phyloP scores from a whole-genome alignment of 2,797 vertebrate species.

The Cynodonichthys magdalenae region DNA sequence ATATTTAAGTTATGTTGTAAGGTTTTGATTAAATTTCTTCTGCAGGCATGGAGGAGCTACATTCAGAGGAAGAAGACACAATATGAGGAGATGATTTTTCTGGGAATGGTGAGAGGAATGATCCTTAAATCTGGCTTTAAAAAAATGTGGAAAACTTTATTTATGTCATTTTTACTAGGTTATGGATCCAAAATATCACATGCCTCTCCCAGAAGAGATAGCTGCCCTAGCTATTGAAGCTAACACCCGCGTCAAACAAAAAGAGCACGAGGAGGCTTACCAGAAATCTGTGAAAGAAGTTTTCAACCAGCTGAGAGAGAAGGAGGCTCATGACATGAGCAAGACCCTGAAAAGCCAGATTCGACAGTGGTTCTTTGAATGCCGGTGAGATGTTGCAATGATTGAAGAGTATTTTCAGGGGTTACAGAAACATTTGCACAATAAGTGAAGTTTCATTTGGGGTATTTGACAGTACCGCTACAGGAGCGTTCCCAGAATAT shows the following conservation, averaged over 20 bases:
- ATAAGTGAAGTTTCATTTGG: neutral
- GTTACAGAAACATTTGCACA: conserved; percentile 4
- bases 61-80: conserved; percentile 61
- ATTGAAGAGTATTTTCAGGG: neutral
- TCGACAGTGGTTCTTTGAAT: conserved; percentile 82
- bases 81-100: conserved; percentile 75
- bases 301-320: conserved; percentile 56
- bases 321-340: conserved; percentile 72
- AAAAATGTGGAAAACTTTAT: neutral
- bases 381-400: conserved; percentile 70
- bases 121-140: neutral
- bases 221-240: conserved; percentile 24
- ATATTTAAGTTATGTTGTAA: neutral
- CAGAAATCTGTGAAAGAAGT: conserved; percentile 45
- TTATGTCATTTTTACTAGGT: conserved; percentile 48
- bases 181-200: conserved; percentile 51
- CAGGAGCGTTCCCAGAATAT: conserved; percentile 81
- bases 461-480: conserved; percentile 64
- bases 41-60: conserved; percentile 81
- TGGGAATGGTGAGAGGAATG: conserved; percentile 78
- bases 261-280: conserved; percentile 65
- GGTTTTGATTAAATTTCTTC: conserved; percentile 12
- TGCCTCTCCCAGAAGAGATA: neutral
- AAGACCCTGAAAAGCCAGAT: conserved; percentile 81
- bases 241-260: conserved; percentile 46